Percentiles rank a stretch among this genome's conserved stretches.
These are phyloP conservation scores for Bothrops jararaca DNA, from an alignment of 2,113 vertebrate genomes.

Conservation along the genomic window DNA sequence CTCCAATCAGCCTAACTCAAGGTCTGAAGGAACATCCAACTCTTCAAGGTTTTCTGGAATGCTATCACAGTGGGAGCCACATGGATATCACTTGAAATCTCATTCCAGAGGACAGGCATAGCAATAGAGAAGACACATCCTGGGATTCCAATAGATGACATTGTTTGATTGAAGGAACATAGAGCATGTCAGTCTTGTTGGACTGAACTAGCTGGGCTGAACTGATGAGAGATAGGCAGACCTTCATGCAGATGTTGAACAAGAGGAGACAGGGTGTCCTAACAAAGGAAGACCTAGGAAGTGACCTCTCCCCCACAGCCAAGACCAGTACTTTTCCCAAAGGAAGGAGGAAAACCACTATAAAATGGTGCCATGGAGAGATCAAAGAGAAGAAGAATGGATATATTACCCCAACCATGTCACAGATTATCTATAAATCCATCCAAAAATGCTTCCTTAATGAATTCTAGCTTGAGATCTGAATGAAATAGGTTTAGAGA, in stretches of 20 bases:
- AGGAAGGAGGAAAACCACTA: neutral
- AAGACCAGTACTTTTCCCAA: neutral
- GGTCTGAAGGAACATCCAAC: neutral
- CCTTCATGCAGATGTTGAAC: neutral
- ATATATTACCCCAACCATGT: neutral
- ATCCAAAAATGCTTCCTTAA: neutral
- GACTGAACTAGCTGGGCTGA: neutral
- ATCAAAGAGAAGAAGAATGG: neutral
- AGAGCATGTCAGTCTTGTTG: neutral
- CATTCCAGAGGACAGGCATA: neutral
- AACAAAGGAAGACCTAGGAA: neutral
- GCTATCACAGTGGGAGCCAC: neutral
- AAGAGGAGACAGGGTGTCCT: neutral
- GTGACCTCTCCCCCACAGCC: neutral
- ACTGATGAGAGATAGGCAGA: neutral
- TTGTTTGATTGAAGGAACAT: neutral
- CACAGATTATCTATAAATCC: neutral
- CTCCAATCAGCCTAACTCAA: neutral
- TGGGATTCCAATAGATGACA: neutral
- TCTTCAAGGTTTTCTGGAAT: neutral
- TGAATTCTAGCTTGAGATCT: neutral
- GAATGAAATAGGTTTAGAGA: neutral
- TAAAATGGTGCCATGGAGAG: neutral
- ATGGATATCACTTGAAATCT: neutral
- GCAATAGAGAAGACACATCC: neutral